phyloP scores from a whole-genome alignment of 2,888 invertebrate genomes.

The Thumatha senex region DNA sequence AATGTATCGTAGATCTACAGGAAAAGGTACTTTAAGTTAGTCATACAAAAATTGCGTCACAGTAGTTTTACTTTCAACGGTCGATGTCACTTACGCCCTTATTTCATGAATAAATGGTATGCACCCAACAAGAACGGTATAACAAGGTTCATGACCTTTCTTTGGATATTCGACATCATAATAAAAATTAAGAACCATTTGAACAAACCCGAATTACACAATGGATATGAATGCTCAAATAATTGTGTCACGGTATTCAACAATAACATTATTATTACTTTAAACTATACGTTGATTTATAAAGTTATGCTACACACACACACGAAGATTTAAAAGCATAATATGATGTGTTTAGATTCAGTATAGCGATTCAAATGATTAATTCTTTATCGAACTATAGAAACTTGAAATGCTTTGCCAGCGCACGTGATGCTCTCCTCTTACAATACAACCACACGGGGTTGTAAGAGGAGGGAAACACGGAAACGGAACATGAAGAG shows the following conservation, averaged over 20 bases:
- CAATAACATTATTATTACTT: slow-evolving; percentile 30
- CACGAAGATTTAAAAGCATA: not conserved
- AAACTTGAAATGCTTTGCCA: no score
- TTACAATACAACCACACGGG: no score
- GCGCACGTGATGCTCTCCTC: no score
- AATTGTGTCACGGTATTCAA: slow-evolving; percentile 26
- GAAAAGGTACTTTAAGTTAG: not conserved
- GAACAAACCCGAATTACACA: slow-evolving; percentile 29
- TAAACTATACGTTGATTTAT: slow-evolving; percentile 8
- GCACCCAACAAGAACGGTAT: slow-evolving; percentile 9
- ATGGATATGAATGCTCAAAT: slow-evolving; percentile 13
- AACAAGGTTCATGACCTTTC: slow-evolving; percentile 22
- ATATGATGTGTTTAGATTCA: no score
- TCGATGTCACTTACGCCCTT: slow-evolving; percentile 6
- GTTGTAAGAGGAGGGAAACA: no score
- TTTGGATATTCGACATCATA: slow-evolving; percentile 19
- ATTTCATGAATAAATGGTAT: not conserved
- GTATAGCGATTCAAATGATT: no score
- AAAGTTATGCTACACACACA: not conserved
- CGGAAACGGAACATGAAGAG: no score
- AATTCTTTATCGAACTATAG: no score
- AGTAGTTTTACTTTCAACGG: not conserved
- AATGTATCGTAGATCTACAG: not conserved
- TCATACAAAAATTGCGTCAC: not conserved
- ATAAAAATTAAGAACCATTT: slow-evolving; percentile 30